Evolutionary conservation across 2,797 vertebrate species (phyloP), one percentile per base, ranked within the genome.

Genomic region (Novumbra hubbsi): DNA sequence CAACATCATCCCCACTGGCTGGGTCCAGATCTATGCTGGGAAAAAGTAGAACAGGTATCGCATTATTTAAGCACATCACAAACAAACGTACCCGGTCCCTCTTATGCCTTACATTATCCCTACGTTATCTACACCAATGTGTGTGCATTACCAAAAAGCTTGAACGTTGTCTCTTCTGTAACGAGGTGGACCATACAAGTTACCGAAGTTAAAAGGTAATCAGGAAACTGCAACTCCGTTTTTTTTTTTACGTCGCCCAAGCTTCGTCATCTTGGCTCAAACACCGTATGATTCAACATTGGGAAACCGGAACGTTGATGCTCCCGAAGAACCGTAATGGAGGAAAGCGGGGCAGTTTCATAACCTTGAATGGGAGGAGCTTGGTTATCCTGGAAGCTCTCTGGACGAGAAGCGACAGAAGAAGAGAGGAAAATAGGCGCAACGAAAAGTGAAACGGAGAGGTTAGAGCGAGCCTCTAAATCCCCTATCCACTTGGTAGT

Each of bases 181-280:
- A n/a, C n/a, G n/a, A 71, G 60, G 75, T 45, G 48, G 67, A 68
- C 21, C 5, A 60, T 48, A 34, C 48, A 70, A 80, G 71, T 34
- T 45, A 65, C 16, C 38, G 49, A 72, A 72, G 76, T 79, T 79
- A 64, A 81, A 74, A 80, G 63, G 38, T 73, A 71, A 15, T 1
- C 14, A 68, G 76, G 87, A 91, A 93, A 91, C 89, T 85, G 83
- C 52, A 16, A 57, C 21, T 76, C 68, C 6, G 12, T 57, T 64
- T 27, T 17, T 70, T 73, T 45, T 49, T 74, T n/a, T 7, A 70
- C 34, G 71, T 87, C 70, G 80, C 82, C 80, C 70, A 70, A 9
- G 1, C 50, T 19, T 79, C 80, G 84, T 82, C 93, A 94, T 94
- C 9, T 91, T 92, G 93, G 92, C 90, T 94, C 93, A 83, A 86